A percentile compares a stretch with the other conserved stretches of the same genome.
These are phyloP conservation scores for Periophthalmodon schlosseri DNA, from an alignment of 2,113 vertebrate genomes.

Conservation along the genomic window DNA sequence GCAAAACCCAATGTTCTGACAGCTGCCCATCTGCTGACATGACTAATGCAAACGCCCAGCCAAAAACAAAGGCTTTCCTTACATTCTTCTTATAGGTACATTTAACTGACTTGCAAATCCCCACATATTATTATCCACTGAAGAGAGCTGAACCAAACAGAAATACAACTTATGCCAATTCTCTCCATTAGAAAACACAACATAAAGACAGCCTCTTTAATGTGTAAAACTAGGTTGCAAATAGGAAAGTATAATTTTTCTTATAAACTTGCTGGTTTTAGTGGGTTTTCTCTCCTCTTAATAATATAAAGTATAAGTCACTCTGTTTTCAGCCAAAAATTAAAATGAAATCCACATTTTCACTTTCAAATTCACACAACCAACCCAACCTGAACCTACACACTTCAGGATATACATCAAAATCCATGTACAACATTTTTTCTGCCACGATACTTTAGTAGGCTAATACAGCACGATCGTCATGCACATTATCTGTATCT, in stretches of 20 bases:
- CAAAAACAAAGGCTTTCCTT: slow-evolving; percentile 29
- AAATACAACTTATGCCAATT: slow-evolving; percentile 55
- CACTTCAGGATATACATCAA: slow-evolving; percentile 70
- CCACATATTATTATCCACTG: slow-evolving; percentile 29
- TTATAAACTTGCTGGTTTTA: slow-evolving; percentile 69
- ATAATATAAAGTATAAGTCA: slow-evolving; percentile 40
- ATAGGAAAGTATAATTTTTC: slow-evolving; percentile 47
- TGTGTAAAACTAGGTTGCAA: slow-evolving; percentile 54
- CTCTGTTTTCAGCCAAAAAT: slow-evolving; percentile 32
- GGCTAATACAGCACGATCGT: slow-evolving; percentile 76
- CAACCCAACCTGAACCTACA: slow-evolving; percentile 57
- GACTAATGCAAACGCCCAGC: slow-evolving; percentile 19
- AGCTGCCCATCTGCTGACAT: slow-evolving; percentile 53
- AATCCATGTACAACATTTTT: slow-evolving; percentile 70
- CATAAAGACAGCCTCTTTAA: slow-evolving; percentile 36
- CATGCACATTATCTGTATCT: slow-evolving; percentile 75
- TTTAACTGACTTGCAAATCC: slow-evolving; percentile 41
- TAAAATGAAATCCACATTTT: slow-evolving; percentile 41
- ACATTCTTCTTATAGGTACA: slow-evolving; percentile 30
- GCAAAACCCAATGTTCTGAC: slow-evolving; percentile 30
- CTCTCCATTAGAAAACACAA: slow-evolving; percentile 46
- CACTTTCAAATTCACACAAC: slow-evolving; percentile 59
- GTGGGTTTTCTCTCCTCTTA: slow-evolving; percentile 37
- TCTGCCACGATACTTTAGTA: slow-evolving; percentile 75
- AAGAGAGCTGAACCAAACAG: slow-evolving; percentile 56